phyloP scores from a whole-genome alignment of 35 echinoderm and acorn worm genomes.

The Lytechinus pictus region DNA sequence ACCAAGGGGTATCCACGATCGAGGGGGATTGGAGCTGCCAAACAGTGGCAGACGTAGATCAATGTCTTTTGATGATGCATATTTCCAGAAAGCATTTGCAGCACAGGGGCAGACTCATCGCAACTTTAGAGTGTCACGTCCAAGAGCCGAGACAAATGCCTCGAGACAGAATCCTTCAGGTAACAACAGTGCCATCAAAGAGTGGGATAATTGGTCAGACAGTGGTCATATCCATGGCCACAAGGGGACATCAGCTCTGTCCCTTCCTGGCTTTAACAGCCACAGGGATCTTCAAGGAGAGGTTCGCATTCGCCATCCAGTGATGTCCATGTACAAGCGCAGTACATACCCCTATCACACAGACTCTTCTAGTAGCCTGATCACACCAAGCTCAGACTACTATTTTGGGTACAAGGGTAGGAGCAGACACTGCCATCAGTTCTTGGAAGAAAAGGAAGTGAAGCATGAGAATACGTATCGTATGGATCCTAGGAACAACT shows the following conservation, averaged over 20 bases:
- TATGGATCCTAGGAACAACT: not conserved
- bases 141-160: not conserved
- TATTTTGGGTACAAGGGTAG: not conserved
- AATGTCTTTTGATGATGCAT: slow-evolving; percentile 5
- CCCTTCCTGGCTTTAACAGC: not conserved
- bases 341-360: not conserved
- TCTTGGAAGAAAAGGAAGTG: not conserved
- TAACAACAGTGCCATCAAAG: not conserved
- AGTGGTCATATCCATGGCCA: not conserved
- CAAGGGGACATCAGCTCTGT: not conserved
- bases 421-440: not conserved
- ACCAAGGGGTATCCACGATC: not conserved
- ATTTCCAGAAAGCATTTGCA: not conserved
- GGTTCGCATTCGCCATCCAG: not conserved
- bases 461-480: slow-evolving; percentile 9
- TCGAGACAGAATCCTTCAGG: not conserved
- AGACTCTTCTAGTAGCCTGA: not conserved
- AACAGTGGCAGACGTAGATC: not conserved
- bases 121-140: not conserved
- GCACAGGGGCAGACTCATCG: not conserved
- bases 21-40: not conserved
- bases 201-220: not conserved
- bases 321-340: not conserved
- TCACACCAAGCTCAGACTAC: not conserved
- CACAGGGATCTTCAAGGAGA: not conserved